phyloP scores from a whole-genome alignment of 2,113 vertebrate species.

The Antechinus stuartii region DNA sequence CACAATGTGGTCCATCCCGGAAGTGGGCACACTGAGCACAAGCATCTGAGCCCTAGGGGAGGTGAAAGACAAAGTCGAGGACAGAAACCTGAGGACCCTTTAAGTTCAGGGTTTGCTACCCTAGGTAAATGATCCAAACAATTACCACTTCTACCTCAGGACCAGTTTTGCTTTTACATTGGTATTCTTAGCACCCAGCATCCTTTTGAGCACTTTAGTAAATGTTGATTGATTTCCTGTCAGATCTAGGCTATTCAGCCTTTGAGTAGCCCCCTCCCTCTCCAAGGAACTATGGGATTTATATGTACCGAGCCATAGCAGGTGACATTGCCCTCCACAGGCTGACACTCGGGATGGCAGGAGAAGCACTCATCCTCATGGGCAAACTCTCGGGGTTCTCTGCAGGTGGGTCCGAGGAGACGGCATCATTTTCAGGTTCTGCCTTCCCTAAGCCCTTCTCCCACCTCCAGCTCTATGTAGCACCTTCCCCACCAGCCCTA shows the following conservation, averaged over 20 bases:
- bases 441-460: not conserved
- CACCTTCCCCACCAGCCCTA: conserved; percentile 10
- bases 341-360: conserved; percentile 92
- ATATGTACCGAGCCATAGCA: conserved; percentile 91
- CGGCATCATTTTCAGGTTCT: conserved; percentile 46
- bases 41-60: conserved; percentile 89
- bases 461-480: not conserved
- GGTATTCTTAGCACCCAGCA: not conserved
- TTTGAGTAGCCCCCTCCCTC: conserved; percentile 1
- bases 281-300: conserved; percentile 9
- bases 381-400: conserved; percentile 89
- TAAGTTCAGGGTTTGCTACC: not conserved
- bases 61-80: not conserved
- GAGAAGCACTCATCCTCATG: conserved; percentile 85
- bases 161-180: not conserved
- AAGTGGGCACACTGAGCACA: conserved; percentile 88
- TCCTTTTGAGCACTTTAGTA: not conserved
- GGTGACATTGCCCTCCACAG: conserved; percentile 86
- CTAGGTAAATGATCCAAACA: not conserved
- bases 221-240: not conserved
- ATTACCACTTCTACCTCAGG: not conserved
- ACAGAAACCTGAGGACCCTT: not conserved
- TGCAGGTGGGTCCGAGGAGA: conserved; percentile 62
- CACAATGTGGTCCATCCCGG: conserved; percentile 93
- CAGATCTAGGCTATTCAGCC: not conserved